Evolutionary conservation across 2,888 invertebrate genomes (phyloP), one percentile per base, ranked within the genome.

Genomic region (Euplexia lucipara): DNA sequence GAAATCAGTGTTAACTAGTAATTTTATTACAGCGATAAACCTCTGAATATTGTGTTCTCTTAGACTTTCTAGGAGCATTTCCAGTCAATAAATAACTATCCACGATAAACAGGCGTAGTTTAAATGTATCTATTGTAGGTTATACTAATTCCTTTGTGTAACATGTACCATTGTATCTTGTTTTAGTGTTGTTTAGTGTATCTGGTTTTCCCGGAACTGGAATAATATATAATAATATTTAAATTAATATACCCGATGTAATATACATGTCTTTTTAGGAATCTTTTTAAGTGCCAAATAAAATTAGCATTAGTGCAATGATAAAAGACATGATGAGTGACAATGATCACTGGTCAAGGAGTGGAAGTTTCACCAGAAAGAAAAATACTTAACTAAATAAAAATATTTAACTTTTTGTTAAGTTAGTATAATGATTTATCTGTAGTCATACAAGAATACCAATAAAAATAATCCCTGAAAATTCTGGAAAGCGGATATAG

Each of bases 81-180:
- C 57, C 45, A 59, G 58, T 39, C 60, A 73, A 62, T 77, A 73
- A 74, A 78, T 64, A 39, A 47, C 61, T 18, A 5, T 41, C 59
- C 67, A 58, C 77, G 48, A 59, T 69, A 72, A 54, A 66, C 62
- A 70, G 65, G 61, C 34, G 44, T 18, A 16, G 64, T 62, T 57
- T 77, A 60, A 66, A 69, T 49, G 63, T 59, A 30, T 66, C 63
- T 66, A 81, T 70, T 78, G 81, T 70, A 56, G 49, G 63, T 58
- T 67, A 49, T 69, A 70, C 70, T 78, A 78, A 69, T 70, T 64
- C 60, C 64, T 69, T 81, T 74, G 70, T 64, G 49, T 57, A 42
- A 18, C 47, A 44, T 56, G 51, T 51, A 42, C 42, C 20, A 61
- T 53, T 59, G 58, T 51, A 26, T n/a, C 35, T 51, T 9, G 16